Conservation (phyloP, 2,113 vertebrate species). For the Pardalotus punctatus region DNA sequence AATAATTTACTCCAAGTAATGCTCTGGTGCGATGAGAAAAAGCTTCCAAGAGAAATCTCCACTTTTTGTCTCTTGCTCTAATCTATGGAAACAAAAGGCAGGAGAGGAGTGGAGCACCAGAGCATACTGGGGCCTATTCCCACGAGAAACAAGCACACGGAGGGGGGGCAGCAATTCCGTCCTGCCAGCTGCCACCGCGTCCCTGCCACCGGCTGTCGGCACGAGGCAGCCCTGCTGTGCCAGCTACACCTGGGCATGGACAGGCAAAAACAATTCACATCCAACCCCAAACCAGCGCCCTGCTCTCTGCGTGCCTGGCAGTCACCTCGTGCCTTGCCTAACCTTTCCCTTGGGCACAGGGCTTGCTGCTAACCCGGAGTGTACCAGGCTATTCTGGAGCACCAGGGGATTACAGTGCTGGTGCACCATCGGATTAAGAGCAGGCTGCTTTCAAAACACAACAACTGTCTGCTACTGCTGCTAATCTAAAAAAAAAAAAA, state of each 20-base stretch:
- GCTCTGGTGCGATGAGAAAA: neutral
- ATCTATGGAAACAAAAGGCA: slow-evolving; percentile 32
- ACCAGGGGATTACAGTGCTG: neutral
- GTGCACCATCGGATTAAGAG: neutral
- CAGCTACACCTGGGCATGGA: neutral
- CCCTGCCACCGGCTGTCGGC: neutral
- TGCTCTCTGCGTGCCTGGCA: neutral
- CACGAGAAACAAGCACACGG: neutral
- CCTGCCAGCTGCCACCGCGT: neutral
- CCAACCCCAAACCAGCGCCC: neutral
- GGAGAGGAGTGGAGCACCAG: neutral
- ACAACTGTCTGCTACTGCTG: slow-evolving; percentile 2
- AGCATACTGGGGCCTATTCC: neutral
- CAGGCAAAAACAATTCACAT: neutral
- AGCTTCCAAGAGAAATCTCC: neutral
- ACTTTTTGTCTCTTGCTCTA: slow-evolving; percentile 24
- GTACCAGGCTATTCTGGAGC: neutral
- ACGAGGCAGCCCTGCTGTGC: neutral
- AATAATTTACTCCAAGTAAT: slow-evolving; percentile 28
- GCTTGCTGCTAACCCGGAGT: neutral
- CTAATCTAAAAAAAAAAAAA: neutral
- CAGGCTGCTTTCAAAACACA: neutral
- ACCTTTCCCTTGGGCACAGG: neutral
- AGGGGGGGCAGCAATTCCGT: neutral
- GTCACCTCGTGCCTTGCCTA: neutral